A percentile compares a stretch with the other conserved stretches of the same genome.
These are phyloP conservation scores for Morone saxatilis DNA, from an alignment of 2,113 vertebrate species.

Conservation along the genomic window DNA sequence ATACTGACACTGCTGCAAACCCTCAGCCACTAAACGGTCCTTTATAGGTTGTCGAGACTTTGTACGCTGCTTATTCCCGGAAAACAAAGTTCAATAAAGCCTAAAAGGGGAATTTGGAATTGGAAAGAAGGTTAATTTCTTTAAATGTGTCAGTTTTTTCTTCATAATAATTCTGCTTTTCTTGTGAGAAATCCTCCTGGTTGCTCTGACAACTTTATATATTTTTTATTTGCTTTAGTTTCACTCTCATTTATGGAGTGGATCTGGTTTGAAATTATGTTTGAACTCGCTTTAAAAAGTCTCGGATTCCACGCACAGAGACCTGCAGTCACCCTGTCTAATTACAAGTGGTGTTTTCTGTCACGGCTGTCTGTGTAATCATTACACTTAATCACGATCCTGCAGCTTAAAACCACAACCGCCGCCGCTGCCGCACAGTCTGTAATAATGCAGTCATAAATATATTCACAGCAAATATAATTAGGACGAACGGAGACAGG, in stretches of 20 bases:
- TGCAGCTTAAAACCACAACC: conserved; percentile 48
- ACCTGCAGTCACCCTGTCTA: conserved; percentile 15
- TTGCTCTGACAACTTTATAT: neutral
- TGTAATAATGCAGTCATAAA: conserved; percentile 54
- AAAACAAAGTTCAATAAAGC: too few species aligned
- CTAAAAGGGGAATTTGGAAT: neutral
- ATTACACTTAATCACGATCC: conserved; percentile 50
- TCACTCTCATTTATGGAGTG: neutral
- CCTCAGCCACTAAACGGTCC: too few species aligned
- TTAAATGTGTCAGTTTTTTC: neutral
- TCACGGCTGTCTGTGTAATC: conserved; percentile 37
- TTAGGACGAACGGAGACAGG: conserved; percentile 45
- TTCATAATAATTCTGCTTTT: neutral
- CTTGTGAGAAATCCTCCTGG: neutral
- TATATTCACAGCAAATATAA: conserved; percentile 67
- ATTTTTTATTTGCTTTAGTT: neutral
- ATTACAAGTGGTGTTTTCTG: conserved; percentile 47
- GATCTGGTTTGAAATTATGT: neutral
- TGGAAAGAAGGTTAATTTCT: too few species aligned
- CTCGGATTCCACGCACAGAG: neutral
- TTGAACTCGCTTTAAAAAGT: neutral
- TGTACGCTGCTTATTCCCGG: too few species aligned
- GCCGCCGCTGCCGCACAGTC: neutral
- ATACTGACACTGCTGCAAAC: too few species aligned
- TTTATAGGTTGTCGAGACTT: too few species aligned